Evolutionary conservation across 92 coral and sea anemone genomes (phyloP).

Genomic region (Parazoanthus darwini): DNA sequence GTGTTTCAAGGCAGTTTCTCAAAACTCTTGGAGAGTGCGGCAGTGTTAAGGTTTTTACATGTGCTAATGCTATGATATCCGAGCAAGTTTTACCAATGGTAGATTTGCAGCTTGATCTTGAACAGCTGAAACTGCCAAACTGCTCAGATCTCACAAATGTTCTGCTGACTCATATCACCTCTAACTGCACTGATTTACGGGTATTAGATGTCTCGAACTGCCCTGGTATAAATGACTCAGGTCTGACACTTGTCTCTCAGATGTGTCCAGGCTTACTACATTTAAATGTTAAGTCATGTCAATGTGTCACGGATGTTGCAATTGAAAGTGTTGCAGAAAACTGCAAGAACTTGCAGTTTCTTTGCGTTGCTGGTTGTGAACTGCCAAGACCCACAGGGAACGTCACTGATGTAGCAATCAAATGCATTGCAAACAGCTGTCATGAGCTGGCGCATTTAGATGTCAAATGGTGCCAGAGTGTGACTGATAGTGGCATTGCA

Average conservation of each 20-base stretch:
- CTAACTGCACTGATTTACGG: constrained; percentile 51
- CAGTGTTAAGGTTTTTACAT: constrained; percentile 52
- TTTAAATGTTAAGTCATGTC: constrained; percentile 71
- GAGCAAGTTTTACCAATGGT: constrained; percentile 36
- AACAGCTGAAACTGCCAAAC: constrained; percentile 52
- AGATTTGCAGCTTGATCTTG: constrained; percentile 26
- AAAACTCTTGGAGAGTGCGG: constrained; percentile 34
- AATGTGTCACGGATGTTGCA: constrained; percentile 76
- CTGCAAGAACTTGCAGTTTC: constrained; percentile 61
- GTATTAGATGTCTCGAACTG: constrained; percentile 69
- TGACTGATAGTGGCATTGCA: constrained; percentile 74
- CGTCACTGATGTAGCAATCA: constrained; percentile 78
- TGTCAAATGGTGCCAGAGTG: constrained; percentile 85
- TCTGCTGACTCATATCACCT: constrained; percentile 37
- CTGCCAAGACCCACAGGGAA: constrained; percentile 79
- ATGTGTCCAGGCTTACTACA: constrained; percentile 66
- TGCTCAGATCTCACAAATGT: constrained; percentile 60
- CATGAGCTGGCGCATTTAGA: constrained; percentile 49
- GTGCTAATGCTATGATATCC: constrained; percentile 54
- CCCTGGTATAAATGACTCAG: constrained; percentile 76
- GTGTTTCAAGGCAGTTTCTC: constrained; percentile 43
- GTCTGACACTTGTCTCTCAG: constrained; percentile 61
- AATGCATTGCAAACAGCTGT: constrained; percentile 68
- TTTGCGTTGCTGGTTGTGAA: constrained; percentile 81
- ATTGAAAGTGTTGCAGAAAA: constrained; percentile 66